Conservation (phyloP, 2,797 vertebrate genomes). For the Phoebastria nigripes region DNA sequence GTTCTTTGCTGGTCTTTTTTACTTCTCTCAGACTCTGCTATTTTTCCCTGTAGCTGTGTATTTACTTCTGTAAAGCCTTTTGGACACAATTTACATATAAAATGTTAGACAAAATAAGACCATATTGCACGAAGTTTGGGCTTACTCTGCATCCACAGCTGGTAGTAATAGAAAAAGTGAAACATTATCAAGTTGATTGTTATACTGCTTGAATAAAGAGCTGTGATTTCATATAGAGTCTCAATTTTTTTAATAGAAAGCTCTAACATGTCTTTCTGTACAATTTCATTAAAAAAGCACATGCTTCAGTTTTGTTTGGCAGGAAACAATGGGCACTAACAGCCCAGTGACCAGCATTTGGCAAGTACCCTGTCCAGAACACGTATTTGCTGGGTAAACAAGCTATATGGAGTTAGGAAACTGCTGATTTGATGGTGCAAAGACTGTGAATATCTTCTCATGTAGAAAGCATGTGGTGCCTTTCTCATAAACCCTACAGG, state of each 20-base stretch:
- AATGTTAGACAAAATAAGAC: background rate
- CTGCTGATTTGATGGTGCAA: conserved; percentile 40
- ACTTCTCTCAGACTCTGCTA: background rate
- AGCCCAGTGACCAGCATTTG: conserved; percentile 24
- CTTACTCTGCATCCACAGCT: conserved; percentile 37
- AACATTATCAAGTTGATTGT: conserved; percentile 40
- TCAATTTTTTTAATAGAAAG: background rate
- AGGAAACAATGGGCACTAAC: conserved; percentile 46
- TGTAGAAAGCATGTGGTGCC: conserved; percentile 35
- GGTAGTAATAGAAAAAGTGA: conserved; percentile 44
- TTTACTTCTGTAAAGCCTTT: conserved; percentile 14
- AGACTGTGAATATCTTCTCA: conserved; percentile 44
- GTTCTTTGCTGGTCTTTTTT: background rate
- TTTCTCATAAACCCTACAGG: conserved; percentile 60
- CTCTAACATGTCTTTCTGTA: background rate
- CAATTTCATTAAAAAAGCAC: conserved; percentile 36
- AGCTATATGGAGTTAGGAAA: conserved; percentile 6
- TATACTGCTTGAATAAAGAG: conserved; percentile 34
- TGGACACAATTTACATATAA: background rate
- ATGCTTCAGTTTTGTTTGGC: conserved; percentile 47
- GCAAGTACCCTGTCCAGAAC: conserved; percentile 23
- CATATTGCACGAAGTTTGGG: background rate
- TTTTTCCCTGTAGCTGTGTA: background rate
- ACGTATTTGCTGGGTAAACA: conserved; percentile 33
- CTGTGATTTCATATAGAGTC: conserved; percentile 23